Evolutionary conservation across 2,888 invertebrate genomes (phyloP), one percentile per base, ranked within the genome.

Genomic region (Spilosoma lubricipeda): DNA sequence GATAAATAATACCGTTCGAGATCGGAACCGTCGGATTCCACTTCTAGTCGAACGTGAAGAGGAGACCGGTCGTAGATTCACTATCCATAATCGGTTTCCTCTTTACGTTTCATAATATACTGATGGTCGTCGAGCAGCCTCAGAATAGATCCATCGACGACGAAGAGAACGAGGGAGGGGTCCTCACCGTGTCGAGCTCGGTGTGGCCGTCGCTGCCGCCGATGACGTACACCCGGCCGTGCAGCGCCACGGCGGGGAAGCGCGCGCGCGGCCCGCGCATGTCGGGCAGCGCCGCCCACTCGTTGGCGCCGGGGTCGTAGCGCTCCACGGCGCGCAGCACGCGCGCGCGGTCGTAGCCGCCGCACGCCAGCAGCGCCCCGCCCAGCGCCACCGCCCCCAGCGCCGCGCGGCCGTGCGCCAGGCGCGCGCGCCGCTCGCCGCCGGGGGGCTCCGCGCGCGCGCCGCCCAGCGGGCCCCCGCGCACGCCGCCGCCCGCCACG

Each of bases 191-290:
- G 83, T 97, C 97, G 83, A 98, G 95, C 91, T 99, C 98, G 20
- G 97, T 96, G 79, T 97, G 97, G 0, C 98, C 99, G 93, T 98
- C 98, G 85, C 98, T 98, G 59, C 98, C 98, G 73, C 98, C 98
- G 70, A 98, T 96, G 59, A 97, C 98, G 93, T 97, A 98, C n/a
- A 98, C 96, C 80, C 96, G 96, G 81, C 96, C 97, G 68, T 96
- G 95, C 20, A 98, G 94, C 76, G 84, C 79, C 52, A 97, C 97
- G 59, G 98, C 97, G 85, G 98, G 97, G 93, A 98, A 98, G 45
- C 98, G 96, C 0, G 98, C 98, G 77, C 98, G 96, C 75, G 97
- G 97, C 80, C 97, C 96, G 73, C 96, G 96, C 98, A 98, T 98
- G 79, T 96, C 96, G 0, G 97, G 96, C 86, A 98, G 92, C 39